A percentile compares a stretch with the other conserved stretches of the same genome.
These are phyloP conservation scores for Pterostichus niger DNA, from an alignment of 2,888 invertebrate species.

Conservation along the genomic window DNA sequence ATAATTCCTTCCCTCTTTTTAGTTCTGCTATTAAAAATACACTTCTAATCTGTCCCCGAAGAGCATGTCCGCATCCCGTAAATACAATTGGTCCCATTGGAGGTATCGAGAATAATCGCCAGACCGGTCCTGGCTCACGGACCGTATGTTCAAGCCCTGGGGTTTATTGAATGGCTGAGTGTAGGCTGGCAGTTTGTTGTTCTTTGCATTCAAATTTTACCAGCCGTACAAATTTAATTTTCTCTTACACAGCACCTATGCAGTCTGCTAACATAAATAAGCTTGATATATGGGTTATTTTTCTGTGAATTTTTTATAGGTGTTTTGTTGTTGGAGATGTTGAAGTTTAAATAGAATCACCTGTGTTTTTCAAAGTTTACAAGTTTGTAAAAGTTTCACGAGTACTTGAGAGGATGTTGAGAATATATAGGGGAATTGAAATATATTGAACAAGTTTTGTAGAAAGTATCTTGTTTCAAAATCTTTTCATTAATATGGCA, in stretches of 20 bases:
- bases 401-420: not conserved
- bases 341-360: slow-evolving; percentile 43
- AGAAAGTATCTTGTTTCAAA: no score
- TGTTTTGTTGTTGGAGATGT: slow-evolving; percentile 13
- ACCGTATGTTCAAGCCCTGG: slow-evolving; percentile 29
- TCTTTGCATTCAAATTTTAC: slow-evolving; percentile 45
- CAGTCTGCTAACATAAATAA: slow-evolving; percentile 5
- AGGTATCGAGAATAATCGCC: slow-evolving; percentile 17
- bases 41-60: slow-evolving; percentile 13
- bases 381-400: slow-evolving; percentile 40
- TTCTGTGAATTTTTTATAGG: slow-evolving; percentile 43
- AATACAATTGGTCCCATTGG: not conserved
- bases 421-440: slow-evolving; percentile 14
- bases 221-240: slow-evolving; percentile 38
- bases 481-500: no score
- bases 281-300: slow-evolving; percentile 20
- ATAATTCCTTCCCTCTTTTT: not conserved
- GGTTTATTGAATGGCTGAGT: slow-evolving; percentile 22
- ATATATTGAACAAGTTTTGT: slow-evolving; percentile 43
- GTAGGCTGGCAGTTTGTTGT: slow-evolving; percentile 25
- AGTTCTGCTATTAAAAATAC: slow-evolving; percentile 3
- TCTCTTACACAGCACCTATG: not conserved
- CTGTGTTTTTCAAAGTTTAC: slow-evolving; percentile 27
- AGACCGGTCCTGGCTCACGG: slow-evolving; percentile 12
- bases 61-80: not conserved